Base-by-base conservation (phyloP, 2,797 vertebrate species). In the Catamblyrhynchus diadema region DNA sequence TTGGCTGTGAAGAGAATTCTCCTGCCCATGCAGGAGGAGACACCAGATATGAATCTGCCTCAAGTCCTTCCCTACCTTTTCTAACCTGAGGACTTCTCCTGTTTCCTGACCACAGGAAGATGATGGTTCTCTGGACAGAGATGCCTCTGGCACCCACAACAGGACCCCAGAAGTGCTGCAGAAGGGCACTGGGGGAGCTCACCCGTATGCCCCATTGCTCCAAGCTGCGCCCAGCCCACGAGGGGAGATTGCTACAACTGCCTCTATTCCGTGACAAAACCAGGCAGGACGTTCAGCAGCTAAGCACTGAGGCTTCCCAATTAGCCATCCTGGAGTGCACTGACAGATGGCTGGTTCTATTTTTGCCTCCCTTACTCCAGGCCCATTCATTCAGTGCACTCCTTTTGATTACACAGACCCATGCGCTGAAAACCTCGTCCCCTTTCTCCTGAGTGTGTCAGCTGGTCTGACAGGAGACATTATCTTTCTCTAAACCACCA, bases 341-440 rank as follows among this genome's bases (percentile, higher is more conserved):
- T 79, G 90, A 92, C 82, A 96, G 89, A 95, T 88, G 80, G 77
- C 64, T 69, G 69, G 35, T 91, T 93, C 84, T 85, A 65, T 84
- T 91, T 95, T 80, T 96, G 89, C 91, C 67, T 93, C 70, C 24
- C 20, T 90, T 94, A 93, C 77, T 82, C 70, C 88, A 69, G 81
- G 56, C 53, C 80, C 74, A 74, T 93, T 95, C 83, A 88, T 80
- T 93, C 86, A 59, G 48, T 19, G 39, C 3, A 10, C 37, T 94
- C 33, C 77, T 77, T 91, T 94, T 82, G 77, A 88, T 94, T 84
- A 84, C 64, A 67, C 17, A 61, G 56, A 60, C 37, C 50, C n/a
- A 59, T 0, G 10, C 66, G 35, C 53, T 35, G 57, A 53, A 83
- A 94, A 79, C 30, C n/a, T 59, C 5, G 4, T 23, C 37, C 25